Percentiles rank a stretch among this genome's conserved stretches.
phyloP scores from a whole-genome alignment of 2,888 invertebrate genomes.

The Drosophila recens region DNA sequence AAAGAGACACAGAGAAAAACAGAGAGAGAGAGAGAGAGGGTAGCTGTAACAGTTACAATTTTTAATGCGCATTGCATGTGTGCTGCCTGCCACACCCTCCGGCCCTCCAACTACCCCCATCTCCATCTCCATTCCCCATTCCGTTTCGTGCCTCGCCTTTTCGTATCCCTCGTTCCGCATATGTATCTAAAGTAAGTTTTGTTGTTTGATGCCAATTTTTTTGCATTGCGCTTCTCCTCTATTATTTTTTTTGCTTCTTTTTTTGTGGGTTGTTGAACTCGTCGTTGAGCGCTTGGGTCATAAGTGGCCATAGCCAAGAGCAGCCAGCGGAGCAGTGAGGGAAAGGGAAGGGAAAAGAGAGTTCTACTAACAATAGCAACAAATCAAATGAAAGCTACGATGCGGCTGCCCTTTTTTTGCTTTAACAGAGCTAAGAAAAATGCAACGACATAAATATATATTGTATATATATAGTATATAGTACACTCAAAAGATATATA shows the following conservation, averaged over 20 bases:
- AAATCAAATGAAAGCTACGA: constrained; percentile 74
- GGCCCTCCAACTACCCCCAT: neutral
- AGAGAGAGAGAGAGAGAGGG: neutral
- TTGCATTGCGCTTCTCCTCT: constrained; percentile 63
- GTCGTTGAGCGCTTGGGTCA: constrained; percentile 65
- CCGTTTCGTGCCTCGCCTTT: neutral
- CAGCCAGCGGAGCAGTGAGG: constrained; percentile 8
- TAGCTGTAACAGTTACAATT: constrained; percentile 77
- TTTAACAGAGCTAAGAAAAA: constrained; percentile 65
- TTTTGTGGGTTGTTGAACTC: constrained; percentile 80
- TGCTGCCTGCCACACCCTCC: constrained; percentile 30
- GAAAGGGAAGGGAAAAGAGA: neutral
- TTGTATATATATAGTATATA: constrained; percentile 29
- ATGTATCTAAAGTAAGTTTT: constrained; percentile 73
- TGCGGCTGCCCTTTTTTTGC: constrained; percentile 66
- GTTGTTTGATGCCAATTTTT: constrained; percentile 81
- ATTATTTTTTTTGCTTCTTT: constrained; percentile 35
- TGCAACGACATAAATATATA: constrained; percentile 68
- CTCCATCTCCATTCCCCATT: neutral
- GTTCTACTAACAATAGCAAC: constrained; percentile 30
- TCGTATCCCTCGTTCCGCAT: constrained; percentile 6
- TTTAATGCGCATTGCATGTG: constrained; percentile 79
- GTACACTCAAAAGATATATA: constrained; percentile 67
- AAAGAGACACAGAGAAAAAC: neutral
- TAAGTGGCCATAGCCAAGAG: constrained; percentile 70